Evolutionary conservation across 2,888 invertebrate species (phyloP).

Genomic region (Agrilus mali): DNA sequence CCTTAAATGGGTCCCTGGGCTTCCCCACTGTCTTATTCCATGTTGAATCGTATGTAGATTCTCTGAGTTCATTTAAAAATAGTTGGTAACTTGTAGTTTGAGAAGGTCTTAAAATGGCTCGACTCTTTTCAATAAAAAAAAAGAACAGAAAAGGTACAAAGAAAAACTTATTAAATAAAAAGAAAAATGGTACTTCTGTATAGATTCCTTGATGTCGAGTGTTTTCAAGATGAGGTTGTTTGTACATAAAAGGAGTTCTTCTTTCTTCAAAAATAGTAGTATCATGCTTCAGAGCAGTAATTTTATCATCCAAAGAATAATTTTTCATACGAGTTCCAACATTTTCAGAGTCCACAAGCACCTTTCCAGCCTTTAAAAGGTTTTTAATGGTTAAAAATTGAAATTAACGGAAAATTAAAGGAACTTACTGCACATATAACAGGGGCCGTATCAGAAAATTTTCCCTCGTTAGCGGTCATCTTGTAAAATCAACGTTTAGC

Average conservation of each 20-base stretch:
- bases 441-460: slow-evolving; percentile 24
- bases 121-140: slow-evolving; percentile 1
- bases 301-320: slow-evolving; percentile 22
- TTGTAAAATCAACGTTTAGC: slow-evolving; percentile 3
- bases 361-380: slow-evolving; percentile 24
- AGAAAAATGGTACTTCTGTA: slow-evolving; percentile 14
- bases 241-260: slow-evolving; percentile 12
- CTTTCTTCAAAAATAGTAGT: slow-evolving; percentile 14
- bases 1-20: slow-evolving; percentile 31
- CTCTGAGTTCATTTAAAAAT: slow-evolving; percentile 34
- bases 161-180: not conserved
- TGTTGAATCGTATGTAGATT: slow-evolving; percentile 36
- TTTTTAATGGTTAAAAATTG: not conserved
- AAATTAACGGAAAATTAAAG: not conserved
- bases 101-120: slow-evolving; percentile 24
- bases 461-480: slow-evolving; percentile 25
- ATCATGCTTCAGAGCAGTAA: slow-evolving; percentile 25
- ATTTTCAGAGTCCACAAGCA: slow-evolving; percentile 15
- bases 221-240: slow-evolving; percentile 16
- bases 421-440: slow-evolving; percentile 14
- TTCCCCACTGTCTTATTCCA: slow-evolving; percentile 36
- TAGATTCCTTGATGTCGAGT: slow-evolving; percentile 18
- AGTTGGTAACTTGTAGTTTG: slow-evolving; percentile 33
- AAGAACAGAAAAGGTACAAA: not conserved
- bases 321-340: slow-evolving; percentile 19